Base-by-base conservation (phyloP, 2,113 vertebrate genomes). In the Phasianus colchicus region DNA sequence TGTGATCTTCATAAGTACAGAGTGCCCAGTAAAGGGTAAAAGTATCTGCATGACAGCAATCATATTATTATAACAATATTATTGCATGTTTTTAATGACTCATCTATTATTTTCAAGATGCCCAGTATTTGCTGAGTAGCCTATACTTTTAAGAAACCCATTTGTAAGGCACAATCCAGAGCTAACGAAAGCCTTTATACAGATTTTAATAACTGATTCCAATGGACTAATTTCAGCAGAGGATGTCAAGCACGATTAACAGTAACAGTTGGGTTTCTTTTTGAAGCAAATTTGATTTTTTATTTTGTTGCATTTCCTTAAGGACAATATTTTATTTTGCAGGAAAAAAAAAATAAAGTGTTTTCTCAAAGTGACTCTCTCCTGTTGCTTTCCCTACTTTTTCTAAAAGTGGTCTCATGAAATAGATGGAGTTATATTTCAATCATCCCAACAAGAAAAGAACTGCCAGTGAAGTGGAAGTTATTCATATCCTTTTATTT, bases 131-230 rank as follows among this genome's bases (percentile, higher is more conserved):
- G 60, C 36, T 74, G 55, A 89, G 55, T 60, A 92, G 88, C 29
- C 87, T 89, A 64, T 94, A 92, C 45, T 80, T 90, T 81, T 74
- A 42, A 80, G 36, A 83, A 60, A 34, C 12, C 18, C 55, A 74
- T 94, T 94, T 57, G 48, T 19, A 92, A 45, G 32, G 60, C 64
- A 96, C 88, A 96, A 94, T 89, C 25, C 55, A 88, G 89, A 91
- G 64, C 79, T 86, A 91, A 92, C 86, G 82, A 91, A 50, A 93
- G 84, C 43, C 22, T 91, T 91, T 27, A 65, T 63, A 77, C 15
- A 83, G 79, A 94, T 54, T 94, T 91, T 86, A 96, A 94, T 94
- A 70, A 66, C 58, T 38, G 74, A 94, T 92, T 91, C 75, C 67
- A 74, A 3, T 1, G 48, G 54, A 88, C 27, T 92, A 73, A 88